phyloP scores from a whole-genome alignment of 2,113 vertebrate species.

The Dasyurus viverrinus region DNA sequence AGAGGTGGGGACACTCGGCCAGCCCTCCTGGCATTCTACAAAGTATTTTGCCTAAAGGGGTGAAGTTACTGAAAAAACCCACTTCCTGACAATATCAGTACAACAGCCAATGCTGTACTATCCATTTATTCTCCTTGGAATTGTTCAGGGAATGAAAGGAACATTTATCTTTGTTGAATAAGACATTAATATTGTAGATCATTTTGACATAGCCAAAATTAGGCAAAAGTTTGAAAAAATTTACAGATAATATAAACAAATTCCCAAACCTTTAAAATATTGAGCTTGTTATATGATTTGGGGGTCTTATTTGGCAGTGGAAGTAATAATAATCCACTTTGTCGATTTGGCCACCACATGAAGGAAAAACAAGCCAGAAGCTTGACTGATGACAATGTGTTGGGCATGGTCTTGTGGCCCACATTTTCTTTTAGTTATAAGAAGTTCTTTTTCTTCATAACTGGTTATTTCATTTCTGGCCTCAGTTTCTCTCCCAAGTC shows the following conservation, averaged over 20 bases:
- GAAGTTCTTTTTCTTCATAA: neutral
- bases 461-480: neutral
- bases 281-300: neutral
- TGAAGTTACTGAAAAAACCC: neutral
- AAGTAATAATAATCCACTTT: neutral
- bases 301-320: neutral
- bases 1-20: neutral
- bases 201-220: neutral
- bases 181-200: neutral
- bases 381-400: neutral
- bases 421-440: slow-evolving; percentile 26
- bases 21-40: neutral
- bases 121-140: neutral
- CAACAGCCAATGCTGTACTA: neutral
- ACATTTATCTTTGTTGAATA: neutral
- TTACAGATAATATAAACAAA: neutral
- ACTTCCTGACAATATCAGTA: neutral
- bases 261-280: neutral
- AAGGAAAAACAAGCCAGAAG: neutral
- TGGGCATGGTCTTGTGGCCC: too few relatives aligned
- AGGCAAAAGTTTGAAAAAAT: neutral
- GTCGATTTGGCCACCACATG: neutral
- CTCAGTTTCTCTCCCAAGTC: neutral
- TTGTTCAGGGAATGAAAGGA: neutral
- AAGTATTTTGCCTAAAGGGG: neutral